These are phyloP conservation scores for Drosophila mayaguana DNA, from an alignment of 2,888 invertebrate genomes.

Conservation along the genomic window DNA sequence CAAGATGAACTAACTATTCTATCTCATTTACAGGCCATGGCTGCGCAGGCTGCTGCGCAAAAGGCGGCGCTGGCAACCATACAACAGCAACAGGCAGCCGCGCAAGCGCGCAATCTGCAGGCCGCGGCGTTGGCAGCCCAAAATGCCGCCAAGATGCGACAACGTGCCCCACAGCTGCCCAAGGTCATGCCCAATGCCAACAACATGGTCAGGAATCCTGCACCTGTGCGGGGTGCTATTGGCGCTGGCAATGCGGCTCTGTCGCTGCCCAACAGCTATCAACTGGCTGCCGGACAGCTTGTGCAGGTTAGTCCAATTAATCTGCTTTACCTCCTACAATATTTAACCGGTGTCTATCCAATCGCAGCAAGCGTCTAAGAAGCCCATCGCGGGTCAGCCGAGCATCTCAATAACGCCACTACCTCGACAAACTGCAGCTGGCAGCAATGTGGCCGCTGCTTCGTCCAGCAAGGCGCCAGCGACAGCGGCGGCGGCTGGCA, in stretches of 20 bases:
- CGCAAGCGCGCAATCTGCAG: slow-evolving; percentile 83
- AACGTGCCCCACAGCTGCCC: slow-evolving; percentile 79
- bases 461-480: slow-evolving; percentile 84
- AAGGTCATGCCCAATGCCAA: slow-evolving; percentile 71
- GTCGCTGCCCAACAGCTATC: slow-evolving; percentile 84
- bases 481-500: slow-evolving; percentile 79
- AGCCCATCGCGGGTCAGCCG: slow-evolving; percentile 87
- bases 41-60: slow-evolving; percentile 85
- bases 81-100: slow-evolving; percentile 83
- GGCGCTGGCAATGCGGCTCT: slow-evolving; percentile 79
- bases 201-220: slow-evolving; percentile 74
- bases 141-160: slow-evolving; percentile 83
- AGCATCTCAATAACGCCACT: slow-evolving; percentile 96
- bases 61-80: slow-evolving; percentile 84
- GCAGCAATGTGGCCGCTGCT: slow-evolving; percentile 85
- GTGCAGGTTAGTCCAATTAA: slow-evolving; percentile 75
- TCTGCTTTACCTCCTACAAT: not conserved
- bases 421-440: slow-evolving; percentile 90
- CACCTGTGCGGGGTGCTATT: slow-evolving; percentile 80
- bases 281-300: slow-evolving; percentile 83
- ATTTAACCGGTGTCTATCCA: not conserved
- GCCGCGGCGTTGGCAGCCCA: slow-evolving; percentile 83
- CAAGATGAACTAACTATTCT: not conserved
- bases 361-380: slow-evolving; percentile 73
- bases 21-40: slow-evolving; percentile 82